Percentiles rank a stretch among this genome's conserved stretches.
Evolutionary conservation across 2,113 vertebrate species (phyloP).

Genomic region (Rhabdomys dilectus): DNA sequence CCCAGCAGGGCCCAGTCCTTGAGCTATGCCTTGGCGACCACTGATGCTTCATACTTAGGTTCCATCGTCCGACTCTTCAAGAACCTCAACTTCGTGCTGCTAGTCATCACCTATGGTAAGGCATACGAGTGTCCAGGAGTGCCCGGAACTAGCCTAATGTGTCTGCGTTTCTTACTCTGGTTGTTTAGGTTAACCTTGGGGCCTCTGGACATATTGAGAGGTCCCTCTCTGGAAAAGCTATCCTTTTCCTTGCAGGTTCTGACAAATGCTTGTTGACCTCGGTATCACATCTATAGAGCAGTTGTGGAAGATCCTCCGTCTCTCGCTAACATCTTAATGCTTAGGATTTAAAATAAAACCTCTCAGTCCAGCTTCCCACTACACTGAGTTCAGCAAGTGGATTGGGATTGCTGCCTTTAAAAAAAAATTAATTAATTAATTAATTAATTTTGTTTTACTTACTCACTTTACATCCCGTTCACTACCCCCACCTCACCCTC

Average conservation of each 20-base stretch:
- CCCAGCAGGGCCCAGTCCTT: conserved; percentile 93
- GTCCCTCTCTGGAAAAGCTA: background rate
- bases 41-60: conserved; percentile 90
- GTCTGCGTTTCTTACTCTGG: background rate
- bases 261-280: background rate
- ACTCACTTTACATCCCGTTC: too few species aligned
- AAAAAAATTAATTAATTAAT: too few species aligned
- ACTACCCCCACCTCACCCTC: too few species aligned
- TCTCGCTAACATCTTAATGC: background rate
- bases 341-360: background rate
- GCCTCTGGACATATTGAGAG: background rate
- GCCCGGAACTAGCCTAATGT: background rate
- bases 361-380: background rate
- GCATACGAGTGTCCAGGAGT: background rate
- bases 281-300: background rate
- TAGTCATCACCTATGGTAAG: conserved; percentile 95
- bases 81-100: conserved; percentile 93
- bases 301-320: background rate
- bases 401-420: background rate
- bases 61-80: conserved; percentile 91
- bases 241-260: background rate
- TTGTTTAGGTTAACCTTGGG: background rate
- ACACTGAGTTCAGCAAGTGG: background rate
- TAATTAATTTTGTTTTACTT: too few species aligned
- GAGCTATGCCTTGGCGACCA: conserved; percentile 82